phyloP scores from a whole-genome alignment of 2,797 vertebrate genomes.

The Craterocephalus amniculus region DNA sequence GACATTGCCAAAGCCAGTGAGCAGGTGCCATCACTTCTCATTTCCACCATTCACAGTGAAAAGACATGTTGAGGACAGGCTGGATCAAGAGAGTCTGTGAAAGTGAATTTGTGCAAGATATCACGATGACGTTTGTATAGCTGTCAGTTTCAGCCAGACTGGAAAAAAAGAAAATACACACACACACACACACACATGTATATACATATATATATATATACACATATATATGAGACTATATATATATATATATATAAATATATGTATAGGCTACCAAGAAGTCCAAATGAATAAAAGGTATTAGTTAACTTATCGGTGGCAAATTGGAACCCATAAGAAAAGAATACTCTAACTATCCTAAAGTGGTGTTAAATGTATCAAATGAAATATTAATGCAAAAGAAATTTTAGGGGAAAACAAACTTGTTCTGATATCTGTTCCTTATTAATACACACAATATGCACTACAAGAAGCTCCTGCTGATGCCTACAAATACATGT shows the following conservation, averaged over 20 bases:
- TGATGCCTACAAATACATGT: background rate
- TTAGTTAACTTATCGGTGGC: background rate
- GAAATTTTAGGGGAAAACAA: no score
- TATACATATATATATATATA: no score
- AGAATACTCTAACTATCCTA: no score
- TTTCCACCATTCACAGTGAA: slow-evolving; percentile 70
- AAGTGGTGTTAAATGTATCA: no score
- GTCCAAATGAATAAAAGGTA: background rate
- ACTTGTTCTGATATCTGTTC: no score
- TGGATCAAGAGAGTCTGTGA: slow-evolving; percentile 66
- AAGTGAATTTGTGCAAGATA: slow-evolving; percentile 72
- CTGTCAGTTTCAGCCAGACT: slow-evolving; percentile 44
- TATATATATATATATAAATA: no score
- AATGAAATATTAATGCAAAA: no score
- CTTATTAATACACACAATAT: background rate
- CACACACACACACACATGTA: no score
- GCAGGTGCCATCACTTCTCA: slow-evolving; percentile 80
- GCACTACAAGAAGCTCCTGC: background rate
- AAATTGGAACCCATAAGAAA: background rate
- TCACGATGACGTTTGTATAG: slow-evolving; percentile 64
- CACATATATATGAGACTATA: no score
- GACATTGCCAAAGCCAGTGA: slow-evolving; percentile 71
- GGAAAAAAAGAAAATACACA: no score
- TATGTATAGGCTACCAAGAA: no score
- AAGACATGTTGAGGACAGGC: slow-evolving; percentile 68